Percentiles rank a stretch among this genome's conserved stretches.
phyloP scores from a whole-genome alignment of 2,113 vertebrate species.

The Chaetodon trifascialis region DNA sequence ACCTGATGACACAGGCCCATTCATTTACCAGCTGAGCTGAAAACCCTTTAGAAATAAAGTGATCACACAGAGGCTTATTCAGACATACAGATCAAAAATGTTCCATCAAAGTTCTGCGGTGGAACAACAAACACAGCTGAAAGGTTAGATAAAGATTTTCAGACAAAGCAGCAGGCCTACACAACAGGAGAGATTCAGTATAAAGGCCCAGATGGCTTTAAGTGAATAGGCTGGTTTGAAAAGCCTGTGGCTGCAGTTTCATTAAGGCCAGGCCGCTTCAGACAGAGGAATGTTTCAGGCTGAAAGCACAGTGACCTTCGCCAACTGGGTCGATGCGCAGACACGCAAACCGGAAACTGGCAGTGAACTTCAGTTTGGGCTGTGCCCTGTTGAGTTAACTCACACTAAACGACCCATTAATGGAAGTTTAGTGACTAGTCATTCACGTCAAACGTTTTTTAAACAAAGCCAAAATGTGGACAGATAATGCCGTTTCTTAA shows the following conservation, averaged over 20 bases:
- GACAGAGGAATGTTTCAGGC: constrained; percentile 4
- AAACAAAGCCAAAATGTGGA: neutral
- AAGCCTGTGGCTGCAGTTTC: constrained; percentile 11
- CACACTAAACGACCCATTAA: too few relatives aligned
- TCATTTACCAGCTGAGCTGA: neutral
- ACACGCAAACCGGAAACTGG: neutral
- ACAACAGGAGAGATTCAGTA: neutral
- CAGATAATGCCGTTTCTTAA: neutral
- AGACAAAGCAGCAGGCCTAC: neutral
- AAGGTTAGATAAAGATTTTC: neutral
- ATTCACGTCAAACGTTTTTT: neutral
- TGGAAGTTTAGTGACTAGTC: too few relatives aligned
- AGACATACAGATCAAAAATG: neutral
- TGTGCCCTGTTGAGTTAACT: neutral
- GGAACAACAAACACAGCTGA: constrained; percentile 7
- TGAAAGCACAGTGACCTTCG: neutral
- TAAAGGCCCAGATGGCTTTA: neutral
- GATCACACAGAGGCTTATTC: neutral
- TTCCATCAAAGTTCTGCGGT: neutral
- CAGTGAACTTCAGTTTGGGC: neutral
- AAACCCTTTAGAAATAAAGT: neutral
- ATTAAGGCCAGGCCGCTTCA: neutral
- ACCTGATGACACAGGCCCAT: constrained; percentile 5
- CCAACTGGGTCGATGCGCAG: neutral
- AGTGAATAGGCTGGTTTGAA: constrained; percentile 1